phyloP scores from a whole-genome alignment of 1,140 invertebrate genomes.

The Coboldia fuscipes region DNA sequence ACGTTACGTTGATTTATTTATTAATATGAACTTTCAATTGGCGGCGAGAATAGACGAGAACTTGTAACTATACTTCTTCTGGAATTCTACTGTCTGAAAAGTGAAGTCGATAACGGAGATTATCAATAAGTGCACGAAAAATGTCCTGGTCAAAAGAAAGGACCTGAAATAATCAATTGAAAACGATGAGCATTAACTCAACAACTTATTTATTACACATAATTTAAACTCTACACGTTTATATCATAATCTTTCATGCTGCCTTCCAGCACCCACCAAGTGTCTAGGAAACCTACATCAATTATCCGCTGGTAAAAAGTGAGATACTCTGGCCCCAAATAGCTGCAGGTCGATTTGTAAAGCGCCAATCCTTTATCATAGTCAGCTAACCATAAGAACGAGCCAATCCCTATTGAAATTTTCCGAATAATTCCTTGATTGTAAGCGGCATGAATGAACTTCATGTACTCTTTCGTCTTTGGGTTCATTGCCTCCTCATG shows the following conservation, averaged over 20 bases:
- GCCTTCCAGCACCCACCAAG: constrained; percentile 45
- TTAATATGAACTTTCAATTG: too few relatives aligned
- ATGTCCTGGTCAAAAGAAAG: too few relatives aligned
- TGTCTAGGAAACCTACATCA: constrained; percentile 55
- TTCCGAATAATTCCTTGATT: constrained; percentile 42
- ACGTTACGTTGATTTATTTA: too few relatives aligned
- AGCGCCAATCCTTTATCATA: constrained; percentile 36
- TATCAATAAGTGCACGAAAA: too few relatives aligned
- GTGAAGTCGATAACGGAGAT: too few relatives aligned
- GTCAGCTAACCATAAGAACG: constrained; percentile 52
- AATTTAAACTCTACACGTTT: constrained; percentile 29
- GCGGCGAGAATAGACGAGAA: too few relatives aligned
- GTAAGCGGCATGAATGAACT: constrained; percentile 33
- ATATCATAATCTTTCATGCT: constrained; percentile 61
- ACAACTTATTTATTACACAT: too few relatives aligned
- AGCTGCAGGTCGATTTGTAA: constrained; percentile 49
- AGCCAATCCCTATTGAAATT: constrained; percentile 42
- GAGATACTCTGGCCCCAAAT: constrained; percentile 35
- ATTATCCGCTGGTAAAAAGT: constrained; percentile 40
- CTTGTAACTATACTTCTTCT: too few relatives aligned
- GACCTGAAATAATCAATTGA: too few relatives aligned
- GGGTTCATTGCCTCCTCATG: constrained; percentile 41
- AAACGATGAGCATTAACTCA: too few relatives aligned
- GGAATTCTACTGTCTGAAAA: too few relatives aligned
- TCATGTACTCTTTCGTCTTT: constrained; percentile 35